phyloP scores from a whole-genome alignment of 2,888 invertebrate species.

The Diachrysia chrysitis region DNA sequence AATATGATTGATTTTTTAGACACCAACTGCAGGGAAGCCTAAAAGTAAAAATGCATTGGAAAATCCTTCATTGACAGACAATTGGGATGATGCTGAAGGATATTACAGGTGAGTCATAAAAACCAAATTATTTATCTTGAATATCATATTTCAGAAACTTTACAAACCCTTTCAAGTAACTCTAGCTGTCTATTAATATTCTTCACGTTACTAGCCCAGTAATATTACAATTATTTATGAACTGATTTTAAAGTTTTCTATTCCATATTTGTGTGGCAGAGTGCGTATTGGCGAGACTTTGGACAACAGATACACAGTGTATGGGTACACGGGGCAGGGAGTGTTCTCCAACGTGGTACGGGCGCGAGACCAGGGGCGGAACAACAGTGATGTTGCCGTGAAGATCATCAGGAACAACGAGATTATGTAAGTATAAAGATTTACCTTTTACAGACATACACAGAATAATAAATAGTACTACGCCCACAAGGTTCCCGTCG shows the following conservation, averaged over 20 bases:
- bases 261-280: constrained; percentile 71
- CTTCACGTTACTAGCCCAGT: too few species aligned
- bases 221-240: too few species aligned
- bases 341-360: constrained; percentile 99
- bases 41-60: constrained; percentile 72
- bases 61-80: constrained; percentile 97
- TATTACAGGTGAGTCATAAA: constrained; percentile 93
- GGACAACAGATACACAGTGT: constrained; percentile 97
- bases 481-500: too few species aligned
- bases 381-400: constrained; percentile 97
- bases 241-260: too few species aligned
- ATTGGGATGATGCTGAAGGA: constrained; percentile 99
- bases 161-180: too few species aligned
- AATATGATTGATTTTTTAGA: constrained; percentile 60
- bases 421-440: constrained; percentile 93
- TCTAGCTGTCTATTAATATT: too few species aligned
- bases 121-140: neutral
- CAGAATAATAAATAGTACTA: too few species aligned
- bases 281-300: constrained; percentile 98
- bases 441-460: too few species aligned
- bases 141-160: neutral
- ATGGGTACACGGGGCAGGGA: constrained; percentile 99
- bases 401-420: constrained; percentile 99
- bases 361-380: constrained; percentile 96
- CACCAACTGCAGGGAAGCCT: constrained; percentile 72